Evolutionary conservation across 2,888 invertebrate species (phyloP).

Genomic region (Drosophila formosana): DNA sequence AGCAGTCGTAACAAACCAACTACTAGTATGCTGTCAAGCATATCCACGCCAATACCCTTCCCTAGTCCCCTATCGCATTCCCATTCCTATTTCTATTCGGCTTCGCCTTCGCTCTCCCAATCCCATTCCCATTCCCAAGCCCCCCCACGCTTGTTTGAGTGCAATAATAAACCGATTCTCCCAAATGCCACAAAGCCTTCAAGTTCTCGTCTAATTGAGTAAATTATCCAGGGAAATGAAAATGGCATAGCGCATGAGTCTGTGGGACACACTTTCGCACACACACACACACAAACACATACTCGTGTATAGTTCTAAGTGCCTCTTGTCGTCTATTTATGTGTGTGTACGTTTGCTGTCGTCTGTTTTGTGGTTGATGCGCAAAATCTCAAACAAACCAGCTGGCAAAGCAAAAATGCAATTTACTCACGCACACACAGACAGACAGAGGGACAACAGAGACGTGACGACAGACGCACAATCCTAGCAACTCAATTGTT

Average conservation of each 20-base stretch:
- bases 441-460: constrained; percentile 5
- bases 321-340: constrained; percentile 10
- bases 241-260: constrained; percentile 55
- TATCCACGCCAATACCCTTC: constrained; percentile 4
- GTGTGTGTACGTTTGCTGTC: constrained; percentile 24
- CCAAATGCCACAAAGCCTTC: constrained; percentile 76
- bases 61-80: constrained; percentile 1
- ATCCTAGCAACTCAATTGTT: constrained; percentile 47
- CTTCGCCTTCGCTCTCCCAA: background rate
- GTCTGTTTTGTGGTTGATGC: constrained; percentile 55
- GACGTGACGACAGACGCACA: constrained; percentile 1
- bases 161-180: constrained; percentile 79
- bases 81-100: background rate
- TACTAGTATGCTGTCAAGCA: background rate
- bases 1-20: constrained; percentile 11
- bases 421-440: constrained; percentile 31
- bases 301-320: constrained; percentile 11
- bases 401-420: constrained; percentile 51
- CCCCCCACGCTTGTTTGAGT: constrained; percentile 50
- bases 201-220: constrained; percentile 76
- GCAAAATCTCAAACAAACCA: constrained; percentile 58
- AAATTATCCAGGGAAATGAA: constrained; percentile 77
- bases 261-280: constrained; percentile 27
- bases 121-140: constrained; percentile 1
- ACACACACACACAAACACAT: constrained; percentile 5